phyloP scores from a whole-genome alignment of 2,113 vertebrate species.

The Oreotrochilus melanogaster region DNA sequence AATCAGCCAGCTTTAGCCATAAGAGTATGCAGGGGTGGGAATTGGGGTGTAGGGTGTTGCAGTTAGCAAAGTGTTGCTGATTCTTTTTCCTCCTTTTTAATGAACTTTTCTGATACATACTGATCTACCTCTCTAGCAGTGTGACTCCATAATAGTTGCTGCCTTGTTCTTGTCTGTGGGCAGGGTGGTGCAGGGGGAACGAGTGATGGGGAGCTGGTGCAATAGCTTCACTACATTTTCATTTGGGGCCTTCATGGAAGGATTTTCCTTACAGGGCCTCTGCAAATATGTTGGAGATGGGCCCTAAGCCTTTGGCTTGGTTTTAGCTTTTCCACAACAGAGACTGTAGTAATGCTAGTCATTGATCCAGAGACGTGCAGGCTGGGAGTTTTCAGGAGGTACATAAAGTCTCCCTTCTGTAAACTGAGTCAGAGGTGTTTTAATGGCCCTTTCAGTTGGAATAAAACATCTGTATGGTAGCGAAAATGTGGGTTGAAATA shows the following conservation, averaged over 20 bases:
- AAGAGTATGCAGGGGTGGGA: background rate
- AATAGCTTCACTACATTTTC: background rate
- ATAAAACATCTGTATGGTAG: background rate
- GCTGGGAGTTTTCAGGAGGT: slow-evolving; percentile 34
- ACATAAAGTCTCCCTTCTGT: slow-evolving; percentile 58
- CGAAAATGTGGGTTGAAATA: background rate
- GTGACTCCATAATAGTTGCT: background rate
- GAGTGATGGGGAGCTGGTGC: background rate
- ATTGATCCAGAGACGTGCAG: slow-evolving; percentile 73
- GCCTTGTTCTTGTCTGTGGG: background rate
- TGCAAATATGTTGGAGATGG: slow-evolving; percentile 72
- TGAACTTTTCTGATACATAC: background rate
- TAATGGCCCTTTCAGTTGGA: slow-evolving; percentile 37
- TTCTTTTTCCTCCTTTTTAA: background rate
- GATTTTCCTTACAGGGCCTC: slow-evolving; percentile 76
- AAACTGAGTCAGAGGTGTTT: slow-evolving; percentile 57
- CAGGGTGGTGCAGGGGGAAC: background rate
- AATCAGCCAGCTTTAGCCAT: background rate
- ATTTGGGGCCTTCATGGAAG: slow-evolving; percentile 41
- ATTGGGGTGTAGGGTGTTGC: background rate
- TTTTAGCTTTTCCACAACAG: slow-evolving; percentile 73
- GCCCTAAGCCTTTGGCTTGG: slow-evolving; percentile 75
- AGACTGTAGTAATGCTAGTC: slow-evolving; percentile 53
- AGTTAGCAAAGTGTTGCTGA: rapidly evolving
- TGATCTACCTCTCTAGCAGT: background rate